A percentile compares a stretch with the other conserved stretches of the same genome.
These are phyloP conservation scores for Yoshiicerus persimilis DNA, from an alignment of 1,140 invertebrate species.

Conservation along the genomic window DNA sequence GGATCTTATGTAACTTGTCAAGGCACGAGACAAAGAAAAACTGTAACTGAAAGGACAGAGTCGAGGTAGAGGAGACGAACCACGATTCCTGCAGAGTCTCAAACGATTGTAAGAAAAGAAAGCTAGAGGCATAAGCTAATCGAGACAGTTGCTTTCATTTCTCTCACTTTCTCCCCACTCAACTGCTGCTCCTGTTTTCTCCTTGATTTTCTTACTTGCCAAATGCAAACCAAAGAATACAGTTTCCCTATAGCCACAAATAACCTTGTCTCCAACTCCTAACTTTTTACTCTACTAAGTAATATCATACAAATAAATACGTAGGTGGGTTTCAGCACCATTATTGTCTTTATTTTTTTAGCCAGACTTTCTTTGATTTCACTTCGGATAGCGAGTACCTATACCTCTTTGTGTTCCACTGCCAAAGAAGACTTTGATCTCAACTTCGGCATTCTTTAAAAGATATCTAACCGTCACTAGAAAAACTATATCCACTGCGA, in stretches of 20 bases:
- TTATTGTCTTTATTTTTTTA: too few relatives aligned
- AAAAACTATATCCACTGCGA: too few relatives aligned
- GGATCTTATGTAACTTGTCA: neutral
- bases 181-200: neutral
- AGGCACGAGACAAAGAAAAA: neutral
- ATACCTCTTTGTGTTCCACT: too few relatives aligned
- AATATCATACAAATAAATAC: neutral
- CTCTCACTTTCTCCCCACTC: neutral
- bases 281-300: too few relatives aligned
- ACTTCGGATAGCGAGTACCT: too few relatives aligned
- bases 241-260: neutral
- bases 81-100: neutral
- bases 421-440: too few relatives aligned
- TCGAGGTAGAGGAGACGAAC: neutral
- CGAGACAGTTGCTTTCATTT: neutral
- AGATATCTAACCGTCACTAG: too few relatives aligned
- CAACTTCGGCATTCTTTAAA: too few relatives aligned
- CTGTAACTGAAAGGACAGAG: neutral
- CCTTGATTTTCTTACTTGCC: neutral
- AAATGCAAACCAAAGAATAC: neutral
- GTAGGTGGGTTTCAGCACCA: too few relatives aligned
- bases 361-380: too few relatives aligned
- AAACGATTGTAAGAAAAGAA: neutral
- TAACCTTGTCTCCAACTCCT: neutral
- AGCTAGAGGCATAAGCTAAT: neutral